Evolutionary conservation across 2,797 vertebrate species (phyloP), one percentile per base, ranked within the genome.

Genomic region (Pempheris klunzingeri): DNA sequence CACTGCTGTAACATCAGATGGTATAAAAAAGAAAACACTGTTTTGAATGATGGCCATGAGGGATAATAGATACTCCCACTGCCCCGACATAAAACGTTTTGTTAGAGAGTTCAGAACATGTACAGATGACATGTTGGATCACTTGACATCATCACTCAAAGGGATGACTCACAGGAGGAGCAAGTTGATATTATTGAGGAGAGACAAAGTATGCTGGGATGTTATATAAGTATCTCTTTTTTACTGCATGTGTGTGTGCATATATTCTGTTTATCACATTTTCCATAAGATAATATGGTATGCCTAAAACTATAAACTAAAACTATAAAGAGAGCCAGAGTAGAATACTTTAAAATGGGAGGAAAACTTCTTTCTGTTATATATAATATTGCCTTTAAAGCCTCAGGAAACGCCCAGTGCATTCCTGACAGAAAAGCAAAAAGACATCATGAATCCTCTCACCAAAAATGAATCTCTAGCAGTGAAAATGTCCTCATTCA

Each of bases 1-100:
- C 89, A 84, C 61, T 59, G 80, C 75, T 83, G 84, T 90, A 83
- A 91, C 85, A 89, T 92, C 92, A 94, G 74, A 80, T n/a, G 24
- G 77, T 83, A 30, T 44, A 82, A 84, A 80, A n/a, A 81, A 58
- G 46, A 74, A 88, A 87, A 81, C 62, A 34, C 43, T 49, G 54
- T 71, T 80, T 74, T 74, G 44, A 88, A 61, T 64, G 73, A 74
- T 17, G 60, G 53, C 78, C 74, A 47, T 6, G 14, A 44, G 63
- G 71, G 83, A 87, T 49, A 88, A 79, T 17, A 71, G 82, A 92
- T 88, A 88, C 84, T 86, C 89, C 88, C 87, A 49, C 68, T 77
- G 80, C 65, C 63, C 54, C 9, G 2, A 73, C 63, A 60, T 77
- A 3, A 73, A 66, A 81, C 72, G 75, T 73, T 85, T 66, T 76